phyloP scores from a whole-genome alignment of 92 coral and sea anemone species.

The Porites lobata region DNA sequence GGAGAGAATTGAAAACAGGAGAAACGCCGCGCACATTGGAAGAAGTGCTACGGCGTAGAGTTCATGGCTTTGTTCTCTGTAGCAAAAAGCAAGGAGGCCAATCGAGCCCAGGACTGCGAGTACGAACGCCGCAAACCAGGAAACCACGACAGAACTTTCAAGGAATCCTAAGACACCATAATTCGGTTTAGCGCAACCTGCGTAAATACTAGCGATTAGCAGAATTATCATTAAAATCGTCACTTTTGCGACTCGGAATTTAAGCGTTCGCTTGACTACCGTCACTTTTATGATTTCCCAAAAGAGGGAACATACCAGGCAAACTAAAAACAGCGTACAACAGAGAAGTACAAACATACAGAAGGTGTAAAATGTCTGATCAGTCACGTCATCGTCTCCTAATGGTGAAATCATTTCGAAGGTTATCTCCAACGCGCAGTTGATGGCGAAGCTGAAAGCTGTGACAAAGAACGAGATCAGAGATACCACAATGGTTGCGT shows the following conservation, averaged over 20 bases:
- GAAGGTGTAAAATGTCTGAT: constrained; percentile 54
- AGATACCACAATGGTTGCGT: constrained; percentile 58
- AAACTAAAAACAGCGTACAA: constrained; percentile 54
- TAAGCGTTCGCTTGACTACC: constrained; percentile 52
- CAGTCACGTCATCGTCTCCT: constrained; percentile 37
- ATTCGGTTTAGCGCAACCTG: constrained; percentile 33
- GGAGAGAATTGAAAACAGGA: constrained; percentile 66
- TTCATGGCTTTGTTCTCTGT: constrained; percentile 52
- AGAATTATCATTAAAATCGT: constrained; percentile 49
- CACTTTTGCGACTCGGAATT: constrained; percentile 45
- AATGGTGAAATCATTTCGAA: constrained; percentile 76
- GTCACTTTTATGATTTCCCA: constrained; percentile 74
- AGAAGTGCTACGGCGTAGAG: constrained; percentile 35
- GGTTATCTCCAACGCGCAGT: constrained; percentile 77
- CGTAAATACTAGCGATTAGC: constrained; percentile 51
- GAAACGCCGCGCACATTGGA: constrained; percentile 18
- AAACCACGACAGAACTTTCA: constrained; percentile 53
- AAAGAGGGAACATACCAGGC: constrained; percentile 74
- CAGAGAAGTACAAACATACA: constrained; percentile 63
- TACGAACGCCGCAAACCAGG: constrained; percentile 72
- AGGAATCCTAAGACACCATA: constrained; percentile 62
- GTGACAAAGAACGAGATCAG: constrained; percentile 75
- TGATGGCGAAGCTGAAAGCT: constrained; percentile 74
- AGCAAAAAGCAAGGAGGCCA: constrained; percentile 57
- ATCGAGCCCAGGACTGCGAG: constrained; percentile 66